Percentiles rank a stretch among this genome's conserved stretches.
Conservation (phyloP, 2,888 invertebrate genomes). For the Thymelicus acteon region DNA sequence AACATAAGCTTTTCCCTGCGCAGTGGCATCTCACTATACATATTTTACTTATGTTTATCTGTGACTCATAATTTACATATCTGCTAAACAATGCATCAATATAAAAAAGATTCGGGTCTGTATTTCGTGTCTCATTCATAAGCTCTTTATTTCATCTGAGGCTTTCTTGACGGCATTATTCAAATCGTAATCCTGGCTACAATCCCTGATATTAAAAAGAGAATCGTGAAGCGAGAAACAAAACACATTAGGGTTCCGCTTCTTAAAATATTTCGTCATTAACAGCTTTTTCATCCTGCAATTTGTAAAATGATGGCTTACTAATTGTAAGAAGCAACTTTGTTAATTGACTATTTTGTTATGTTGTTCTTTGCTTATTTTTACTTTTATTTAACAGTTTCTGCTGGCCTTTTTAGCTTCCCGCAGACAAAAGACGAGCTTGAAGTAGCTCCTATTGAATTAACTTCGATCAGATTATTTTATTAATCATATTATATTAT, state of each 20-base stretch:
- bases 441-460: no score
- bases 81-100: constrained; percentile 46
- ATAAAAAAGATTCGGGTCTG: constrained; percentile 43
- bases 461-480: no score
- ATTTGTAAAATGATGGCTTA: neutral
- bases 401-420: no score
- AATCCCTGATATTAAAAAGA: constrained; percentile 55
- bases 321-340: neutral
- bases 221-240: constrained; percentile 43
- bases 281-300: constrained; percentile 11
- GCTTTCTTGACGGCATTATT: constrained; percentile 57
- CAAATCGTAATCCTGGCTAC: constrained; percentile 52
- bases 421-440: no score
- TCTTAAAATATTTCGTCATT: constrained; percentile 24
- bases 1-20: neutral
- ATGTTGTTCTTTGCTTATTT: no score
- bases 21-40: constrained; percentile 18
- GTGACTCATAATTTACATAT: constrained; percentile 47
- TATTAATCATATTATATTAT: no score
- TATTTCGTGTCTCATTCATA: constrained; percentile 49
- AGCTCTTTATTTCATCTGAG: constrained; percentile 54
- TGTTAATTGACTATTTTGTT: no score
- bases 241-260: constrained; percentile 33
- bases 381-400: no score
- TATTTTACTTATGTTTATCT: constrained; percentile 43